Base-by-base conservation (phyloP, 2,888 invertebrate genomes). In the Junonia oenone region DNA sequence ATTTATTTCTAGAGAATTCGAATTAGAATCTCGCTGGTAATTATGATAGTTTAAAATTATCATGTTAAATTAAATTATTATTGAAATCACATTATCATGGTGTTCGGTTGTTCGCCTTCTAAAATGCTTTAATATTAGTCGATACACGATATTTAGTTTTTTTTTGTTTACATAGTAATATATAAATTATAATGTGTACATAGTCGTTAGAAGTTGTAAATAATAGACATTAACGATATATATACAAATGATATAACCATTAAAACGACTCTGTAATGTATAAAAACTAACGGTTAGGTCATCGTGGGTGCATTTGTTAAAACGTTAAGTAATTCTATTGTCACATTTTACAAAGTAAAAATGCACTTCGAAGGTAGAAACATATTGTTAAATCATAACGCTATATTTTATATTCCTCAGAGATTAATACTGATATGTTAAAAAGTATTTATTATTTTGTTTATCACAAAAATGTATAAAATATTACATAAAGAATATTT, bases 51-150 rank as follows among this genome's bases (percentile, higher is more conserved):
- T 26, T 2, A 43, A 43, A 22, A 43, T 6, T n/a, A 19, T 43
- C 13, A 26, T 13, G 43, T 53, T 26, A 26, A 48, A 17, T 35
- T 53, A 31, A 43, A 17, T 35, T 53, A 31, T 35, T 37, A 26
- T 40, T 43, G 29, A 48, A 48, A 48, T 37, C 26, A 35, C 47
- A 50, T 59, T 51, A 50, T 61, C 51, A 78, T 76, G 78, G 80
- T 81, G 82, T 83, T 85, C 80, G 78, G 82, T 86, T 83, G 70
- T 78, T 83, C 80, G 90, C 89, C 89, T 89, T 88, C 79, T 76
- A 73, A 78, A 81, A 87, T 85, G 90, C 89, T 89, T 89, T 88
- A 88, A 89, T 65, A 74, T 78, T 85, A 86, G 82, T 78, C 67
- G 74, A 76, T 69, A 80, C 81, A 82, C 40, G 76, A 75, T 74